Evolutionary conservation across 2,888 invertebrate genomes (phyloP).

Genomic region (Pachydiplax longipennis): DNA sequence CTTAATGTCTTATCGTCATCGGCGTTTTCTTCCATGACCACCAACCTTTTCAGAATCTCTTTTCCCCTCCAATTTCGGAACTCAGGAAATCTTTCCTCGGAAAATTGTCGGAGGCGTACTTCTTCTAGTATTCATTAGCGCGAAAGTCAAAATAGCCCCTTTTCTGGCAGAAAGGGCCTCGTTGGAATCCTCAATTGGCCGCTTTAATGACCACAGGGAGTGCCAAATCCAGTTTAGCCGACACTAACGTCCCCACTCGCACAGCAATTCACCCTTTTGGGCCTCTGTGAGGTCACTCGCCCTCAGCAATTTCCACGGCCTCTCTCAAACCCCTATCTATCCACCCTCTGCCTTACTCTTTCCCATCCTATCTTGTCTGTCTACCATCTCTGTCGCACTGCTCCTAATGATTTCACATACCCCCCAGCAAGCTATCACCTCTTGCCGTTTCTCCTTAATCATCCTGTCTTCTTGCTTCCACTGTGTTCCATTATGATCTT

Average conservation of each 20-base stretch:
- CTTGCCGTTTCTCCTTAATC: not conserved
- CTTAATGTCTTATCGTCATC: not conserved
- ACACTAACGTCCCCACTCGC: not conserved
- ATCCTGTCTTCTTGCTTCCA: not conserved
- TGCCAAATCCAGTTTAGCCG: not conserved
- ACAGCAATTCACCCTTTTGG: not conserved
- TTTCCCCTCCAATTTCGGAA: not conserved
- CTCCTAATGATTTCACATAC: not conserved
- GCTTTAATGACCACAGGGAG: not conserved
- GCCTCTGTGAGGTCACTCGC: not conserved
- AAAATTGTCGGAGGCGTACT: not conserved
- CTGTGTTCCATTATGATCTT: not conserved
- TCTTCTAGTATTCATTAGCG: not conserved
- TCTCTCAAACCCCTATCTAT: not conserved
- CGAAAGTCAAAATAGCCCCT: not conserved
- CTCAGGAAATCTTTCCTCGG: not conserved
- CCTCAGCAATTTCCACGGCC: not conserved
- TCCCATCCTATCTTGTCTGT: not conserved
- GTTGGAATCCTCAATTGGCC: not conserved
- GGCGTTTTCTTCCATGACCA: not conserved
- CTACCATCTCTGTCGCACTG: conserved; percentile 16
- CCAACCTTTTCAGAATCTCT: not conserved
- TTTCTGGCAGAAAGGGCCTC: not conserved
- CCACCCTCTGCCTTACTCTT: not conserved
- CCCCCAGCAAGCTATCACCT: not conserved